Evolutionary conservation across 2,797 vertebrate species (phyloP), one percentile per base, ranked within the genome.

Genomic region (Trematomus bernacchii): DNA sequence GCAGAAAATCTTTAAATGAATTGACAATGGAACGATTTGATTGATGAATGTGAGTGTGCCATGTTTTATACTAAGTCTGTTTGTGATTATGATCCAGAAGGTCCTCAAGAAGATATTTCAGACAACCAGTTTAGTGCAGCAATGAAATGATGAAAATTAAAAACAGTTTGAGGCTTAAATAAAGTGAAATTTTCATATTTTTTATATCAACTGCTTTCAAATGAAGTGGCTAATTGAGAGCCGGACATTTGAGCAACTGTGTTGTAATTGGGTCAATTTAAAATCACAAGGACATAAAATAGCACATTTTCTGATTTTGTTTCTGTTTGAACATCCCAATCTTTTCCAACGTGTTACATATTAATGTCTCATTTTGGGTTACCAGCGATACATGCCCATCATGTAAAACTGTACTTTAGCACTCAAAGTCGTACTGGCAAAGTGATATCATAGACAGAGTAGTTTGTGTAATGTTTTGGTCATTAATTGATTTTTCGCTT

Each of bases 1-100:
- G 42, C 16, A 63, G 67, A 69, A 80, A 84, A 52, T 37, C 57
- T 83, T 71, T 77, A 37, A 78, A 73, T 78, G 60, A 81, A 76
- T 76, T 54, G 73, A 76, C 71, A 79, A 50, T 19, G n/a, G 77
- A 63, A 77, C 53, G 62, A 66, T 30, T 64, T 42, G 74, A 43
- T 65, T 48, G 59, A n/a, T 33, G 59, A 43, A 23, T 11, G 6
- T 44, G 27, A 14, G 43, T 66, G 37, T 52, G 12, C 43, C 21
- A 21, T 18, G n/a, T 52, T 27, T 76, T 6, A 42, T 27, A 48
- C 18, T 18, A 2, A 33, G 23, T 50, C 18, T 60, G 27, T 66
- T 52, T 47, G 62, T 47, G 14, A 47, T 23, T n/a, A 46, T 23
- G 19, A 57, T 58, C 18, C 50, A 50, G 30, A 48, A 7, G 23